Conservation (phyloP, 1,140 invertebrate genomes). For the Orchesella cincta region DNA sequence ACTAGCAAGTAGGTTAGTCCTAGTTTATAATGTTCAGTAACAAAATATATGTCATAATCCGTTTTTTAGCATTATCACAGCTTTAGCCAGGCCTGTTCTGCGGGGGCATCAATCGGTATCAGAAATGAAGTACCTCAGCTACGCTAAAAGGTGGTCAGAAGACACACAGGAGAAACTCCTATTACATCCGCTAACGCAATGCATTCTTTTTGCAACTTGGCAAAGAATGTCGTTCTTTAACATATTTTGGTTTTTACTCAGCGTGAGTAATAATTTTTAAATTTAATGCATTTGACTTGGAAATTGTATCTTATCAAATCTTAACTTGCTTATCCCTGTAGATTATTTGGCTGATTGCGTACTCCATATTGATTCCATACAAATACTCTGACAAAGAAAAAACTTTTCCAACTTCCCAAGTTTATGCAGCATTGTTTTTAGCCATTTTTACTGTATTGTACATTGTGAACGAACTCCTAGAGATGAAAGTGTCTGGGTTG, state of each 20-base stretch:
- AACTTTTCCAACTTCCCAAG: background rate
- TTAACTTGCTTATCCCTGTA: background rate
- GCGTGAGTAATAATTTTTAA: background rate
- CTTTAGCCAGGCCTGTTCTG: background rate
- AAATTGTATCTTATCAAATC: background rate
- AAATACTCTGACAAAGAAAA: background rate
- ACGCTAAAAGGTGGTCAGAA: background rate
- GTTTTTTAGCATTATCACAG: background rate
- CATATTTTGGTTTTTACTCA: background rate
- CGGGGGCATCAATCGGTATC: background rate
- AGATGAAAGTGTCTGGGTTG: background rate
- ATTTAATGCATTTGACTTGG: no score
- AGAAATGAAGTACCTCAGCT: conserved; percentile 8
- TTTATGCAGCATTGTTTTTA: background rate
- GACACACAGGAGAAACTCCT: background rate
- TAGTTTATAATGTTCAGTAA: background rate
- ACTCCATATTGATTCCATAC: background rate
- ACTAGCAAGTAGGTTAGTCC: background rate
- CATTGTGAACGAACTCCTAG: background rate
- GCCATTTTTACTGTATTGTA: background rate
- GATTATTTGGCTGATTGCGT: background rate
- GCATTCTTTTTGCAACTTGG: background rate
- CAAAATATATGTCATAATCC: no score
- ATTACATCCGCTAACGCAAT: background rate
- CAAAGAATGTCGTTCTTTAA: background rate